Evolutionary conservation across 1,140 invertebrate species (phyloP), one percentile per base, ranked within the genome.

Genomic region (Bombus pascuorum): DNA sequence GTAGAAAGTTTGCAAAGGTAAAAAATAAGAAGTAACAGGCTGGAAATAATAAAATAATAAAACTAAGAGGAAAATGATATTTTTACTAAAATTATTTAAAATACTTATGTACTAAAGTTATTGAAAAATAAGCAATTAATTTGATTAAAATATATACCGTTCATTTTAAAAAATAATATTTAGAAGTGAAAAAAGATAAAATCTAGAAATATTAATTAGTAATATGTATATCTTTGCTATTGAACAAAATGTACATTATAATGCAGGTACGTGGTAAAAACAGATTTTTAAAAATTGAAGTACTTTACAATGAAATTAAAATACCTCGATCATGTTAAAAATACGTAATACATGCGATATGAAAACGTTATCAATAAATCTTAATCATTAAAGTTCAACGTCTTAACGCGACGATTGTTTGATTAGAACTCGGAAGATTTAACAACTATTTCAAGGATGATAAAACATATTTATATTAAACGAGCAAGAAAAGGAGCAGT

Each of bases 381-480:
- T 57, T 81, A 71, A 81, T 18, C 4, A 80, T 18, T 39, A 70
- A 70, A 47, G 32, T 68, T 68, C 62, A 53, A 68, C 68, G 32
- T 80, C 15, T 70, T 25, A 25, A 34, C 13, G 37, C 57, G 59
- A 71, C 57, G 25, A 73, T n/a, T 66, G 28, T 39, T 62, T n/a
- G 37, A 81, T 73, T 73, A 37, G 22, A 44, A 32, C n/a, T 37
- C 32, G 13, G n/a, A n/a, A 70, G 39, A 44, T 73, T 53, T 53
- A 62, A 59, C 6, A 37, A 73, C 4, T 32, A 71, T 62, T 42
- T 73, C n/a, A 73, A 81, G n/a, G 12, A 62, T 53, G 39, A 28
- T 42, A 8, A 39, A 39, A 28, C 62, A 10, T 8, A 62, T 81
- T 22, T 73, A 62, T 39, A 59, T 6, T 44, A n/a, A 22, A 53